Conservation (phyloP, 2,888 invertebrate species). For the Netelia melanura region DNA sequence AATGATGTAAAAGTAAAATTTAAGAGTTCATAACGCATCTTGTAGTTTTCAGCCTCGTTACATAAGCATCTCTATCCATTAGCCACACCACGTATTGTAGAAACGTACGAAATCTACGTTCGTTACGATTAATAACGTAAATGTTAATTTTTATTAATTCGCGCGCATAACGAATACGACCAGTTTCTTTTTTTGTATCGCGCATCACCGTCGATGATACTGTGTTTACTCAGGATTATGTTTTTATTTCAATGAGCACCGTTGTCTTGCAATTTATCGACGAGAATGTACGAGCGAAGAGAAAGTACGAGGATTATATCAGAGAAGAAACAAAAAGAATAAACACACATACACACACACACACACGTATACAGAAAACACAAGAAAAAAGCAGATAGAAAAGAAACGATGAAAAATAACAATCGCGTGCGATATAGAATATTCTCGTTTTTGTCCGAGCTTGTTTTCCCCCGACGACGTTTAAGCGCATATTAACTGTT, state of each 20-base stretch:
- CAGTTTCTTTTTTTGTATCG: neutral
- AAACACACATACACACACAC: neutral
- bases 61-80: neutral
- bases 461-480: constrained; percentile 31
- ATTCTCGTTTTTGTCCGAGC: constrained; percentile 40
- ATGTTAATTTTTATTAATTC: constrained; percentile 40
- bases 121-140: constrained; percentile 20
- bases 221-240: constrained; percentile 41
- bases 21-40: constrained; percentile 44
- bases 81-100: neutral
- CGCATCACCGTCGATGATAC: constrained; percentile 33
- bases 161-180: neutral
- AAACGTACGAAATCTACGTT: neutral
- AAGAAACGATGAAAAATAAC: constrained; percentile 16
- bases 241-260: constrained; percentile 54
- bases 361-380: neutral
- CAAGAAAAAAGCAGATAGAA: neutral
- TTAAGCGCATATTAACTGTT: constrained; percentile 53
- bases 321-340: constrained; percentile 7
- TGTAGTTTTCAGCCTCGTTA: constrained; percentile 44
- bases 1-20: constrained; percentile 3
- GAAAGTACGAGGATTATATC: neutral
- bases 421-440: neutral
- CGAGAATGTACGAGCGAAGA: constrained; percentile 6
- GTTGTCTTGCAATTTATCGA: constrained; percentile 6